Conservation (phyloP, 2,113 vertebrate species). For the Vulpes vulpes region DNA sequence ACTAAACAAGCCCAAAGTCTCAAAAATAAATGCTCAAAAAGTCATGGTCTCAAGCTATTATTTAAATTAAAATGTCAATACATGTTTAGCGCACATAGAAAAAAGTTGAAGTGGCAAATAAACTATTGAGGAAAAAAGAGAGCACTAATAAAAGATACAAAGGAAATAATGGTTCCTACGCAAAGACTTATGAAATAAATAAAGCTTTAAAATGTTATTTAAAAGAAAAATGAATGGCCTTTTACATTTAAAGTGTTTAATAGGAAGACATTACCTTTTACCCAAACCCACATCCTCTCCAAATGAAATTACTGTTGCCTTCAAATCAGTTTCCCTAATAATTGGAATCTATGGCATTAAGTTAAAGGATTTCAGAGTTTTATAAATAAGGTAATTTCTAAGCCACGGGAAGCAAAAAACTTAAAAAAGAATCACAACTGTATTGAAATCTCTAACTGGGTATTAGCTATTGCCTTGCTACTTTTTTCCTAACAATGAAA, state of each 20-base stretch:
- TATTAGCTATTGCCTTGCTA: not conserved
- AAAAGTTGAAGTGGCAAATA: not conserved
- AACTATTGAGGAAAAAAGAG: slow-evolving; percentile 29
- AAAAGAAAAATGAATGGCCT: slow-evolving; percentile 53
- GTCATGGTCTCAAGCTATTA: not conserved
- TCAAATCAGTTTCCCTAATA: slow-evolving; percentile 64
- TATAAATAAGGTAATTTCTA: slow-evolving; percentile 45
- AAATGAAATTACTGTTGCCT: slow-evolving; percentile 67
- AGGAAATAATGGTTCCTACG: slow-evolving; percentile 18
- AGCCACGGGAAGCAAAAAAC: not conserved
- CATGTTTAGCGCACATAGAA: not conserved
- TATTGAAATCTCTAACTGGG: slow-evolving; percentile 13
- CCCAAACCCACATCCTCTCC: slow-evolving; percentile 54
- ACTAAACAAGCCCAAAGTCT: not conserved
- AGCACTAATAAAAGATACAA: slow-evolving; percentile 8
- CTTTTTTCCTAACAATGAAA: slow-evolving; percentile 49
- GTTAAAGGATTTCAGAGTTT: slow-evolving; percentile 55
- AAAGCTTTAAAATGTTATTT: slow-evolving; percentile 54
- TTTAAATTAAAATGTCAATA: slow-evolving; percentile 11
- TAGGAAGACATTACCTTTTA: slow-evolving; percentile 63
- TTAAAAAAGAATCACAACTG: not conserved
- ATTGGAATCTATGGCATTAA: slow-evolving; percentile 58
- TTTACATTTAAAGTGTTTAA: slow-evolving; percentile 65
- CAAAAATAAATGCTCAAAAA: slow-evolving; percentile 28
- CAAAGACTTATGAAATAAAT: slow-evolving; percentile 48